Base-by-base conservation (phyloP, 2,797 vertebrate genomes). In the Euthynnus affinis region DNA sequence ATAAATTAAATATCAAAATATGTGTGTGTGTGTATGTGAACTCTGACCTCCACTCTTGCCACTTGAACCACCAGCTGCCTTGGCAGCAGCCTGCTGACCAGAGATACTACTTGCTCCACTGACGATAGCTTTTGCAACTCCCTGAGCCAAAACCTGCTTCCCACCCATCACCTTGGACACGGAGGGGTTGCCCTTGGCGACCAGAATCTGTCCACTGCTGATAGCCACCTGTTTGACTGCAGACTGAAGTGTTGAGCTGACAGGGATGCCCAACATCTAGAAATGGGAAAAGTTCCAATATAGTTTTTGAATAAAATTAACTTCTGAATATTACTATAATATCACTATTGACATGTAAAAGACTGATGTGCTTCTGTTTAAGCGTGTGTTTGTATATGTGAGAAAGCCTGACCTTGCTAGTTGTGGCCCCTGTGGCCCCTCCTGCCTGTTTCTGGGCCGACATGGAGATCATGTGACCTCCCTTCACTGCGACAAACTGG, bases 131-230 rank as follows among this genome's bases (percentile, higher is more conserved):
- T 99, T 99, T 80, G 98, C 98, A 7, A 99, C 97, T 73, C 98
- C 98, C 94, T 99, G 98, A 73, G 98, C 97, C 88, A 99, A 94
- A 81, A 99, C 97, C 89, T 99, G 98, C 89, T 99, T 99, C 6
- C 96, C 96, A 9, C 96, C 96, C 89, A 98, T 95, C 83, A 97
- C 95, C 91, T 99, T 99, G 74, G 97, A 94, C 32, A 95, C 95
- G 0, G 97, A 95, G 37, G 97, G 95, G 91, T 94, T 95, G 68
- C 98, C 95, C 91, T 99, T 99, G 79, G 98, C 96, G 18, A 99
- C 98, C 34, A 99, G 94, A 85, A 99, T 98, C 89, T 99, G 98
- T 37, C 98, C 98, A 17, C 98, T 97, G 79, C 98, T 97, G 79
- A 99, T 97, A 5, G 98, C 96, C 86, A 99, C 97, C 87, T 99